Base-by-base conservation (phyloP, 2,797 vertebrate genomes). In the Bovichtus diacanthus region DNA sequence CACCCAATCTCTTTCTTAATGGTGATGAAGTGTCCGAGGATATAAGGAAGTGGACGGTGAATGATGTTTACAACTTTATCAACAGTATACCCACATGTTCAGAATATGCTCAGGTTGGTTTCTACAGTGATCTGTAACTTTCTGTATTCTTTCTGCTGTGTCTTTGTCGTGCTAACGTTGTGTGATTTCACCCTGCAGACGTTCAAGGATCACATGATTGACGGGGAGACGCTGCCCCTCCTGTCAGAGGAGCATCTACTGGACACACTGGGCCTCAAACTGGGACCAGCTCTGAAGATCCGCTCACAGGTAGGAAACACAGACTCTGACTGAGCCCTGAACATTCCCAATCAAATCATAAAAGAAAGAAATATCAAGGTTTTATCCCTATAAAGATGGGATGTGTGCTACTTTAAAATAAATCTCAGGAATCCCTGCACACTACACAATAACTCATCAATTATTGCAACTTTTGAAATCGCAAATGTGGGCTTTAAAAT, bases 131-230 rank as follows among this genome's bases (percentile, higher is more conserved):
- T 62, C 3, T 47, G 4, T 16, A 4, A 2, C 15, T 27, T 0
- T 25, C 16, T 49, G 9, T 25, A 8, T 19, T 53, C 2, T 16
- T 15, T 53, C n/a, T 77, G 31, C 44, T 72, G 4, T 49, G 27
- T 38, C 16, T 47, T 43, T 31, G 21, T 69, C 70, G 27, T 23
- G 41, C 31, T 89, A 53, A 87, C 31, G 16, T 64, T 25, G 49
- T 36, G 6, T 70, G 13, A 47, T 78, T 80, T 51, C 21, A 69
- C 49, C 27, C 19, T 78, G 55, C 71, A 99, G 98, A 90, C 94
- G 2, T 99, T 99, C 92, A 98, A 97, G 91, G 97, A 99, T 67
- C 98, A 99, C 19, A 96, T 96, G 88, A 99, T 99, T 72, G 97
- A 99, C 58, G 98, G 98, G 65, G 96, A 98, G 94, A 99, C 97